Evolutionary conservation across 2,888 invertebrate genomes (phyloP), one percentile per base, ranked within the genome.

Genomic region (Hyposoter dolosus): DNA sequence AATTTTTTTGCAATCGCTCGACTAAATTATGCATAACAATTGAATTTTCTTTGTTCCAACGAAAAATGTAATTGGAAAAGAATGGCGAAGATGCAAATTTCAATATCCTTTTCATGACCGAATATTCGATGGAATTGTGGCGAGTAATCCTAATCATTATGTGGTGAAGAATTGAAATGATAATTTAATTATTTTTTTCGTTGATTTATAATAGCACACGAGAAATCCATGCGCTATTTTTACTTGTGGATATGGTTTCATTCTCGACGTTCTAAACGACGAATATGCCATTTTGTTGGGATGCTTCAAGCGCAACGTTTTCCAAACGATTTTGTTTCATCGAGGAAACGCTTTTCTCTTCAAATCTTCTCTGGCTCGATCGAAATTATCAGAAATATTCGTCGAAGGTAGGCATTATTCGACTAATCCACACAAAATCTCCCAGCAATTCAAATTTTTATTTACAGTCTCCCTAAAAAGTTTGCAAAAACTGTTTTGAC

Each of bases 281-380:
- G 90, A 92, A 45, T 91, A 89, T 77, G 92, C 90, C 5, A 78
- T 92, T 5, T 86, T 92, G 40, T 82, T 91, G 10, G 91, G 90
- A 23, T 84, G 89, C 68, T 88, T 91, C 35, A 87, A 88, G 32
- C 72, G 65, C 1, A 92, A 91, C 85, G 63, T 87, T 15, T 91
- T 89, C 86, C 88, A 91, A 60, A 88, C 89, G 9, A 85, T 92
- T 15, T 74, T 92, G 10, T 91, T 92, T 83, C 90, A 91, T 85
- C 89, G 91, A 23, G 90, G 88, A 71, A 85, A 89, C n/a, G 88
- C 88, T 9, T 90, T 88, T 63, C 53, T 88, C 1, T 89, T 87
- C 28, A 87, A 87, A 80, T 17, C 71, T 5, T 71, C 80, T 19
- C 71, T 90, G 28, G 69, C 76, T 0, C 43, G 72, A 56, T 45